A percentile compares a stretch with the other conserved stretches of the same genome.
Evolutionary conservation across 2,888 invertebrate species (phyloP).

Genomic region (Gortyna flavago): DNA sequence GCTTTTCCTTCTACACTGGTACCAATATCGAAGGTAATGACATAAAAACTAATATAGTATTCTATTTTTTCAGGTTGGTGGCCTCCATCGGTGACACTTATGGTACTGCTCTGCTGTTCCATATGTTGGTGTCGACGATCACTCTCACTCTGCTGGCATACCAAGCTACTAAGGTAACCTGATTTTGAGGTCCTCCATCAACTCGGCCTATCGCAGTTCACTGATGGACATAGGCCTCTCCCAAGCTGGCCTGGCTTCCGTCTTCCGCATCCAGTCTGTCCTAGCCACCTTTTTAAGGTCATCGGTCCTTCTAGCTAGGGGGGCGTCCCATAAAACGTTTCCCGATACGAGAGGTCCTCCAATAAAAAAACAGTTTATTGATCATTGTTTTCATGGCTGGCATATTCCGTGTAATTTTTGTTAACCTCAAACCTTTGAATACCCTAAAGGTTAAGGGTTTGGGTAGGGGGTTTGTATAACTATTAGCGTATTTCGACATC

Average conservation of each 20-base stretch:
- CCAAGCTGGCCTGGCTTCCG: background rate
- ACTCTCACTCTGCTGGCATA: conserved; percentile 95
- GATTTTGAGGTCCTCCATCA: background rate
- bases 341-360: background rate
- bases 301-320: background rate
- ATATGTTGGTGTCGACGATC: conserved; percentile 96
- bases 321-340: background rate
- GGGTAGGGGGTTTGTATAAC: no score
- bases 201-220: no score
- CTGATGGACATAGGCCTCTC: background rate
- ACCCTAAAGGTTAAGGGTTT: no score
- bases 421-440: no score
- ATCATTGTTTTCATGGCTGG: background rate
- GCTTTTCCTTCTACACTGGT: background rate
- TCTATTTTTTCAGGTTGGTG: conserved; percentile 91
- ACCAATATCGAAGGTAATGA: background rate
- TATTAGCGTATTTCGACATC: no score
- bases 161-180: conserved; percentile 94
- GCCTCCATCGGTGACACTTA: conserved; percentile 95
- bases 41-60: background rate
- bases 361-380: background rate
- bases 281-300: background rate
- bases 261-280: background rate
- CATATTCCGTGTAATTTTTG: background rate
- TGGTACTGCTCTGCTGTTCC: conserved; percentile 94